Percentiles rank a stretch among this genome's conserved stretches.
Evolutionary conservation across 2,888 invertebrate species (phyloP).

Genomic region (Matsumyia berberina): DNA sequence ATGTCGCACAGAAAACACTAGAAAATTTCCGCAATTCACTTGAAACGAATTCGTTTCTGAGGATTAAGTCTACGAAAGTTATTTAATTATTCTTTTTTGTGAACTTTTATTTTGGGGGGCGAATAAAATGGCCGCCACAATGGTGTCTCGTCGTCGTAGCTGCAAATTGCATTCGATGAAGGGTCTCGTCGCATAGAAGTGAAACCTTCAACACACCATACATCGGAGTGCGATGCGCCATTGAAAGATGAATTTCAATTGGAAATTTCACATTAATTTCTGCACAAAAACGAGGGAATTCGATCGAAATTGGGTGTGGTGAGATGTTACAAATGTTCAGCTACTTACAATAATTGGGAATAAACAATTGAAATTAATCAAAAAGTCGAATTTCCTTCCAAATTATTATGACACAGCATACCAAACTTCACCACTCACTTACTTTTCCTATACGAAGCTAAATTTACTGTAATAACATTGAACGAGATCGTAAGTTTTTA

Average conservation of each 20-base stretch:
- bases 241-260: conserved; percentile 44
- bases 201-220: conserved; percentile 64
- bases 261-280: conserved; percentile 10
- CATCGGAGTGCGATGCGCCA: conserved; percentile 51
- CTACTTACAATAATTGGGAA: conserved; percentile 75
- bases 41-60: not conserved
- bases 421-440: conserved; percentile 76
- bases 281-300: conserved; percentile 9
- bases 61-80: conserved; percentile 2
- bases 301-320: not conserved
- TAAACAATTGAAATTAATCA: conserved; percentile 70
- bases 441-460: conserved; percentile 59
- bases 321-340: conserved; percentile 14
- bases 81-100: conserved; percentile 25
- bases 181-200: conserved; percentile 70
- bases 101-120: conserved; percentile 34
- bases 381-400: conserved; percentile 68
- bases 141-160: conserved; percentile 64
- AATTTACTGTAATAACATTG: conserved; percentile 72
- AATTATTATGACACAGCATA: conserved; percentile 76
- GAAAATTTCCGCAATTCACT: conserved; percentile 14
- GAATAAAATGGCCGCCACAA: conserved; percentile 75
- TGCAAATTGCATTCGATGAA: conserved; percentile 74
- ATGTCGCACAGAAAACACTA: conserved; percentile 28
- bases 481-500: conserved; percentile 61